Evolutionary conservation across 2,888 invertebrate genomes (phyloP), one percentile per base, ranked within the genome.

Genomic region (Spilarctia lutea): DNA sequence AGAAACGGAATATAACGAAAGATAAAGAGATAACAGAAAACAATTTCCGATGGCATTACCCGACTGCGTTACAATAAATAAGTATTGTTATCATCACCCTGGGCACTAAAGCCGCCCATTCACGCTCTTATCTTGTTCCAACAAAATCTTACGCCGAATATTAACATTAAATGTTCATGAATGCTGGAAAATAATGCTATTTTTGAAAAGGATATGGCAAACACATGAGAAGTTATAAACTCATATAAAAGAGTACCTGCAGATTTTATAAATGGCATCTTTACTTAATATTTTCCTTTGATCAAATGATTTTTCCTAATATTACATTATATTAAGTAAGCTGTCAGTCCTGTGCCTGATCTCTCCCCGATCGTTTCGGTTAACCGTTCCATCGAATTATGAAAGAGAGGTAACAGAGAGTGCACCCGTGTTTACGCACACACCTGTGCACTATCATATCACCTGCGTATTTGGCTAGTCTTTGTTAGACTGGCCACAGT

Each of bases 51-150:
- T 60, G 68, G 16, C 72, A 45, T 76, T 69, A 77, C 33, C 70
- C 20, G 68, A 48, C 52, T 63, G 42, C 39, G 74, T n/a, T 42
- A 72, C 74, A 71, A 79, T 88, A 87, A 87, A 87, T 86, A 85
- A 83, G 81, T 85, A 86, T 84, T 87, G 85, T 88, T 87, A 88
- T 88, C 85, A 86, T 84, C 82, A 83, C 81, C 79, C 79, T 75
- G 76, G 72, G 74, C 80, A 79, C 76, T 86, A 85, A 82, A 80
- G 74, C 81, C 81, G 56, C 79, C 83, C 80, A 85, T 87, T 88
- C 83, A 73, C 68, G 42, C 76, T 79, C 75, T 85, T 88, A 88
- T 87, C 88, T 83, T 72, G 73, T 79, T 80, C 79, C 77, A 80
- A 82, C 83, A 85, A 86, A 86, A 86, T 88, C 88, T 87, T 85